phyloP scores from a whole-genome alignment of 2,888 invertebrate species.

The Drosophila quinaria region DNA sequence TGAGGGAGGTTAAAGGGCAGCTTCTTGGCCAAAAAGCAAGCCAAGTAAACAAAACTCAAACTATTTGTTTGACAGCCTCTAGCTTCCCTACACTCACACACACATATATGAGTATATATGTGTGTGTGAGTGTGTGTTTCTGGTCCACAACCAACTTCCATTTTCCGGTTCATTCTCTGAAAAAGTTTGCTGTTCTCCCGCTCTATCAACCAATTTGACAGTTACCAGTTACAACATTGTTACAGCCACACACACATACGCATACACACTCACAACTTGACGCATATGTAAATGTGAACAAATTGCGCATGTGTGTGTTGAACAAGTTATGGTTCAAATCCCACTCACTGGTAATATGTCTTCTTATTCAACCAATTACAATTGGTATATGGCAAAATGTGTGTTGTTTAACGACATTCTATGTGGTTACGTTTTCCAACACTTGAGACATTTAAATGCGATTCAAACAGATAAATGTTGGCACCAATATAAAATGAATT shows the following conservation, averaged over 20 bases:
- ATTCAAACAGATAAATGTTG: background rate
- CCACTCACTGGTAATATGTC: slow-evolving; percentile 22
- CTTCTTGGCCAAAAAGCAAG: slow-evolving; percentile 68
- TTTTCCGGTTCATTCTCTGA: slow-evolving; percentile 19
- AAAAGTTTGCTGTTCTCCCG: slow-evolving; percentile 28
- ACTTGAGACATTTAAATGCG: slow-evolving; percentile 15
- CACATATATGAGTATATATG: background rate
- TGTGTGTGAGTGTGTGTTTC: slow-evolving; percentile 3
- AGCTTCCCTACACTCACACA: background rate
- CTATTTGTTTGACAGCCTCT: slow-evolving; percentile 67
- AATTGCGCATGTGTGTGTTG: slow-evolving; percentile 15
- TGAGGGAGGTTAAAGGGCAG: slow-evolving; percentile 35
- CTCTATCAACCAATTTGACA: slow-evolving; percentile 75
- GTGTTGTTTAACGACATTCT: slow-evolving; percentile 23
- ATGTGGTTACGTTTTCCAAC: background rate
- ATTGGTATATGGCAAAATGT: slow-evolving; percentile 13
- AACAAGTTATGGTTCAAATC: slow-evolving; percentile 52
- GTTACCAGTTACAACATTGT: slow-evolving; percentile 71
- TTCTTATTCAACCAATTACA: slow-evolving; percentile 29
- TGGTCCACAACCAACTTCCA: slow-evolving; percentile 35
- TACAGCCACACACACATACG: slow-evolving; percentile 34
- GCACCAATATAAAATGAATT: background rate
- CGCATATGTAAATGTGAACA: slow-evolving; percentile 23
- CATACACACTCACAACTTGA: slow-evolving; percentile 3
- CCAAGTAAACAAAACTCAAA: slow-evolving; percentile 73